These are phyloP conservation scores for Stenurella melanura DNA, from an alignment of 2,888 invertebrate species.

Conservation along the genomic window DNA sequence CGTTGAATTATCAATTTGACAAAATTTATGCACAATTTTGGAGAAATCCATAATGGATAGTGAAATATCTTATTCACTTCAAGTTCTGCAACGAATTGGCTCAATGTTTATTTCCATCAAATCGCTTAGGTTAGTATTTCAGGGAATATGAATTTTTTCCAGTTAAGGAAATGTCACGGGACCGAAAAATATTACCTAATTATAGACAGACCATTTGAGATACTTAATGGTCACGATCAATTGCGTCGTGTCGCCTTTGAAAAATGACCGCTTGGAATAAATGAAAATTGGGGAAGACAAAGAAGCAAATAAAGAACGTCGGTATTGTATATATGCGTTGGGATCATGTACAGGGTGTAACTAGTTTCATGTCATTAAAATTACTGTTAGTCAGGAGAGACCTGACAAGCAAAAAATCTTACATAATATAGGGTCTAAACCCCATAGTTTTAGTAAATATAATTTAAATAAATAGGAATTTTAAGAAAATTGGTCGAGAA, in stretches of 20 bases:
- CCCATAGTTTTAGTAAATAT: too few species aligned
- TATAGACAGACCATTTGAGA: background rate
- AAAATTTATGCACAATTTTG: too few species aligned
- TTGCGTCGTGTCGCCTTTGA: background rate
- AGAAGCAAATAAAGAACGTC: background rate
- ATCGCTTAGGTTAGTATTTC: background rate
- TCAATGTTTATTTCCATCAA: background rate
- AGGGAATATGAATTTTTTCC: background rate
- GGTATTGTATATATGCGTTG: background rate
- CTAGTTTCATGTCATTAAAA: too few species aligned
- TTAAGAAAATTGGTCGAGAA: too few species aligned
- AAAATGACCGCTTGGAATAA: background rate
- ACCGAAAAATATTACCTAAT: background rate
- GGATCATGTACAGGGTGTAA: too few species aligned
- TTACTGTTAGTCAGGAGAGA: too few species aligned
- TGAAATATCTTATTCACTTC: too few species aligned
- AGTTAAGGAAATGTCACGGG: background rate
- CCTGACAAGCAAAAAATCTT: too few species aligned
- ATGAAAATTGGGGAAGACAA: background rate
- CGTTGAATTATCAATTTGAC: too few species aligned
- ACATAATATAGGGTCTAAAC: too few species aligned
- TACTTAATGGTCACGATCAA: constrained; percentile 1
- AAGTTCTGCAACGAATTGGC: background rate
- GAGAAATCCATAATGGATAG: too few species aligned
- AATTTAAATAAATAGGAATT: too few species aligned